Evolutionary conservation across 2,888 invertebrate species (phyloP).

Genomic region (Adelphocoris suturalis): DNA sequence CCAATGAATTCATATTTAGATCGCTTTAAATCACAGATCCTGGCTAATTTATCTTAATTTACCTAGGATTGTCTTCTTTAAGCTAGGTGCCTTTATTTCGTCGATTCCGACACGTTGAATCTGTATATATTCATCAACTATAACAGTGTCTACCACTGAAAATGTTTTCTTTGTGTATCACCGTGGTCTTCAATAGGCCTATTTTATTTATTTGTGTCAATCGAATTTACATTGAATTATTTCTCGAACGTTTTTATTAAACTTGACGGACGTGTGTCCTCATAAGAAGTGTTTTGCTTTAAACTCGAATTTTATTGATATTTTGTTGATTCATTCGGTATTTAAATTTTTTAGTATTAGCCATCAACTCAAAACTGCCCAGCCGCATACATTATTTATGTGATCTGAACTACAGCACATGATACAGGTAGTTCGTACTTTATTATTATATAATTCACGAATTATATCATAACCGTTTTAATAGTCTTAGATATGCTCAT

Average conservation of each 20-base stretch:
- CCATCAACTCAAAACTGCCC: not conserved
- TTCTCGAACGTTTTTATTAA: too few relatives aligned
- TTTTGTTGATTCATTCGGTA: not conserved
- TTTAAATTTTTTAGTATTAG: not conserved
- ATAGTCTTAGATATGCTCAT: slow-evolving; percentile 39
- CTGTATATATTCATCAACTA: slow-evolving; percentile 16
- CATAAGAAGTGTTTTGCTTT: not conserved
- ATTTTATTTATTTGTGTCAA: not conserved
- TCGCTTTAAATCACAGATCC: not conserved
- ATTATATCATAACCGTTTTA: not conserved
- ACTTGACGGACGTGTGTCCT: too few relatives aligned
- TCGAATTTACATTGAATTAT: too few relatives aligned
- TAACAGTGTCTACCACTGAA: not conserved
- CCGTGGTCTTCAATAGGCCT: not conserved
- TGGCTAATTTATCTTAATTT: not conserved
- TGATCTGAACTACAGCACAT: slow-evolving; percentile 20
- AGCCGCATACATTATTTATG: not conserved
- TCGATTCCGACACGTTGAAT: not conserved
- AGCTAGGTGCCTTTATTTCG: slow-evolving; percentile 14
- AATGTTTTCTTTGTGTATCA: not conserved
- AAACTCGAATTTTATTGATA: not conserved
- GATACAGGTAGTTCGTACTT: not conserved
- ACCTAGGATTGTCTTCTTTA: not conserved
- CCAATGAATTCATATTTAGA: not conserved
- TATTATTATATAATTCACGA: not conserved